Evolutionary conservation across 2,113 vertebrate genomes (phyloP).

Genomic region (Calyptommatus sinebrachiatus): DNA sequence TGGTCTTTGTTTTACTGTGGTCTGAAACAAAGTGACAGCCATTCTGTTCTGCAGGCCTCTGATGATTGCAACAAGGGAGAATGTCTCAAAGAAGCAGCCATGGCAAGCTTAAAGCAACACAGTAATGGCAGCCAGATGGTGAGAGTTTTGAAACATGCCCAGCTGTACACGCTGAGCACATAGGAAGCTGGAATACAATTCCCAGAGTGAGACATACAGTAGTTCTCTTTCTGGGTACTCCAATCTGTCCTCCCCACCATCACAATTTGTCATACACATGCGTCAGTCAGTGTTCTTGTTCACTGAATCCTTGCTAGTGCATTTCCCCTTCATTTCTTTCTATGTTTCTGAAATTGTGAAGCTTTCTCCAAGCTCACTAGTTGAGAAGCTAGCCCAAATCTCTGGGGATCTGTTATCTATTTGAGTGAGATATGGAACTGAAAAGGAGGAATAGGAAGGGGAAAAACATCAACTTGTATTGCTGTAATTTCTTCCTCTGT

Average conservation of each 20-base stretch:
- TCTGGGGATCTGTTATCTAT: too few species aligned
- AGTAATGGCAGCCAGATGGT: not conserved
- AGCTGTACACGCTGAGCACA: not conserved
- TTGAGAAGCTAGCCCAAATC: too few species aligned
- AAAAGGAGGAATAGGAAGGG: too few species aligned
- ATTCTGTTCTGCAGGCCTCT: not conserved
- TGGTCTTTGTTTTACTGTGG: not conserved
- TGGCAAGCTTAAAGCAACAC: not conserved
- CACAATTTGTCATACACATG: not conserved
- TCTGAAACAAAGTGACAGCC: not conserved
- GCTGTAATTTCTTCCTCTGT: too few species aligned
- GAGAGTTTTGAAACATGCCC: not conserved
- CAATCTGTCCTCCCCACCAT: not conserved
- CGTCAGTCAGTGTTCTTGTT: not conserved
- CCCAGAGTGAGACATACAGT: not conserved
- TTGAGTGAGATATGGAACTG: too few species aligned
- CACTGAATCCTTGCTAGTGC: not conserved
- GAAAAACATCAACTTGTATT: too few species aligned
- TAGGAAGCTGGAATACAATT: not conserved
- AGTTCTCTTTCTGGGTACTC: not conserved
- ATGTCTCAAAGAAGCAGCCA: not conserved
- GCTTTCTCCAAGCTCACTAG: too few species aligned
- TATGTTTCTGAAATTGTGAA: not conserved
- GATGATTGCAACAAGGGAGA: not conserved
- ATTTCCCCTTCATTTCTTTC: not conserved